Percentiles rank a stretch among this genome's conserved stretches.
Evolutionary conservation across 1,140 invertebrate species (phyloP).

Genomic region (Tenebrio molitor): DNA sequence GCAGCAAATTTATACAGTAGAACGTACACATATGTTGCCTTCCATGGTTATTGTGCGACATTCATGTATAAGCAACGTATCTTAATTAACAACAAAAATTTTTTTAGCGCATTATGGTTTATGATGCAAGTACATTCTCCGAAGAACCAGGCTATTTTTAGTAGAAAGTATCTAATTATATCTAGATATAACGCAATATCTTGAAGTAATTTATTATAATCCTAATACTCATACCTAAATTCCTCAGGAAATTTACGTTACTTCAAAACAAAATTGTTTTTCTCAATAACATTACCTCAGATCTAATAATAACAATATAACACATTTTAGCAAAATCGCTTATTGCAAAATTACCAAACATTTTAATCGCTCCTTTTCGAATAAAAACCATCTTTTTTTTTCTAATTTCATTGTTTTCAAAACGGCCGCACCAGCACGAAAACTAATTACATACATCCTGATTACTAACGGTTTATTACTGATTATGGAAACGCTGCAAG

Average conservation of each 20-base stretch:
- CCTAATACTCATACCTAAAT: constrained; percentile 17
- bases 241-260: constrained; percentile 21
- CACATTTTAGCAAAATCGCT: background rate
- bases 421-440: no score
- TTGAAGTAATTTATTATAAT: constrained; percentile 32
- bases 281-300: background rate
- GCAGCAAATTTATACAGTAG: no score
- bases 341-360: no score
- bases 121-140: constrained; percentile 10
- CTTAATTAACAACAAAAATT: background rate
- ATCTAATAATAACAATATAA: constrained; percentile 15
- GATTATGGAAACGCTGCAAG: no score
- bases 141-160: constrained; percentile 16
- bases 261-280: constrained; percentile 27
- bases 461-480: no score
- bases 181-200: constrained; percentile 30
- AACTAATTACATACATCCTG: no score
- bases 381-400: no score
- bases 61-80: no score
- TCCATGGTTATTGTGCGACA: no score
- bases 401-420: no score
- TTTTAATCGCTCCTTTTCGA: no score
- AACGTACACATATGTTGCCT: no score
- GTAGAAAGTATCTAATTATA: constrained; percentile 15
- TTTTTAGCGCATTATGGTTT: background rate